These are phyloP conservation scores for Edolisoma coerulescens DNA, from an alignment of 2,113 vertebrate species.

Conservation along the genomic window DNA sequence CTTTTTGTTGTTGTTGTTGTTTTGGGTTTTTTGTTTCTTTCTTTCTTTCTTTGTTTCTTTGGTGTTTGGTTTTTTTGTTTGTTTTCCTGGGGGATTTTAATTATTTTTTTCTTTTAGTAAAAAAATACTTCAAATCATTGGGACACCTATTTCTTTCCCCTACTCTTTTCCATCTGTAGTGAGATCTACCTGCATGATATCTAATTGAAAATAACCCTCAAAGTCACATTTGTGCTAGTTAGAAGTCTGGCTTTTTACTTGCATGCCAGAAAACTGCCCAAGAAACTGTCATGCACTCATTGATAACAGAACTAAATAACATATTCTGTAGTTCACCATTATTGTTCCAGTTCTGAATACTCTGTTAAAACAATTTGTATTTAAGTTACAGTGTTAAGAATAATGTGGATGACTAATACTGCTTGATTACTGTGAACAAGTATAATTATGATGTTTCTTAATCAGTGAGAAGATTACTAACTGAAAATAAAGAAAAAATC, in stretches of 20 bases:
- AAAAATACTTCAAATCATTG: not conserved
- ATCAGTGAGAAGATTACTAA: not conserved
- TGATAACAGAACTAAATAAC: not conserved
- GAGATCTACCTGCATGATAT: not conserved
- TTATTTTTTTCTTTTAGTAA: not conserved
- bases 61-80: not conserved
- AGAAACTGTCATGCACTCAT: not conserved
- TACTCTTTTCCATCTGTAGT: not conserved
- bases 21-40: not conserved
- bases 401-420: not conserved
- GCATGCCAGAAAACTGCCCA: not conserved
- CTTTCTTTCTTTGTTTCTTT: not conserved
- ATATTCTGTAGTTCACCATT: not conserved
- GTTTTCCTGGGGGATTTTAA: not conserved
- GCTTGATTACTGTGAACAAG: not conserved
- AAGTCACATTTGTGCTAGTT: not conserved
- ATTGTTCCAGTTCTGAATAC: not conserved
- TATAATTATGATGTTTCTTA: not conserved
- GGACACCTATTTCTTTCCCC: not conserved
- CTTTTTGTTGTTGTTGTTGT: not conserved
- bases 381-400: not conserved
- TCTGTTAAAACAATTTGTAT: not conserved
- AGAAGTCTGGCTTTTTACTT: not conserved
- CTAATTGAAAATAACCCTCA: not conserved
- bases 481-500: not conserved